Percentiles rank a stretch among this genome's conserved stretches.
phyloP scores from a whole-genome alignment of 37 sponge, comb jelly and placozoan genomes.

The Spongilla lacustris region DNA sequence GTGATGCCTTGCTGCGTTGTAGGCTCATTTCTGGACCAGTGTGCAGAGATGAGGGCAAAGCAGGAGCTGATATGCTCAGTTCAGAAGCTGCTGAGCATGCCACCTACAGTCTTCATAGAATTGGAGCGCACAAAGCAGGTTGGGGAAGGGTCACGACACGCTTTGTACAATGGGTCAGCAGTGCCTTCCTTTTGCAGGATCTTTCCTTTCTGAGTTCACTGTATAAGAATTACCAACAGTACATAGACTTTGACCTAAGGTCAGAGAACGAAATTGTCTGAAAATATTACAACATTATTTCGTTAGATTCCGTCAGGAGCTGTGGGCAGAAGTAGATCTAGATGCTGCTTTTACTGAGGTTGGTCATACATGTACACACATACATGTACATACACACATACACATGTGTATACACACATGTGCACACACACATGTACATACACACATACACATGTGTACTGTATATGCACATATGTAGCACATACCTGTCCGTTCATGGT shows the following conservation, averaged over 20 bases:
- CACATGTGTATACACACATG: too few relatives aligned
- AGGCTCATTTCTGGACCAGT: slow-evolving; percentile 65
- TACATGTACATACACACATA: too few relatives aligned
- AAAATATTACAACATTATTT: not conserved
- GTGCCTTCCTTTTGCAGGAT: slow-evolving; percentile 58
- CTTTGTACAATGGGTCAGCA: too few relatives aligned
- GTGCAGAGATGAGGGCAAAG: slow-evolving; percentile 51
- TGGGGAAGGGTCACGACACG: too few relatives aligned
- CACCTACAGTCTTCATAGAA: slow-evolving; percentile 75
- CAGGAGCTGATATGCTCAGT: slow-evolving; percentile 61
- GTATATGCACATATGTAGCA: not conserved
- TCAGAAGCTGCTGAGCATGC: slow-evolving; percentile 83
- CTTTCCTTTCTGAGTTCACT: slow-evolving; percentile 70
- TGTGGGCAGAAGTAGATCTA: slow-evolving; percentile 90
- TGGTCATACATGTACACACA: not conserved
- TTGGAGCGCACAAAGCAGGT: slow-evolving; percentile 79
- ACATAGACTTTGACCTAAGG: slow-evolving; percentile 78
- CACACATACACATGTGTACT: not conserved
- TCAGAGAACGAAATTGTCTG: slow-evolving; percentile 2
- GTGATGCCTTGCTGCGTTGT: not conserved
- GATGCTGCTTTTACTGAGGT: slow-evolving; percentile 57
- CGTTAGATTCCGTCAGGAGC: slow-evolving; percentile 71
- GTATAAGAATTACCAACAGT: slow-evolving; percentile 80
- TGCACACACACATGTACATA: not conserved
- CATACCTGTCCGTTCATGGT: not conserved